These are phyloP conservation scores for Lycophotia porphyrea DNA, from an alignment of 2,888 invertebrate genomes.

Conservation along the genomic window DNA sequence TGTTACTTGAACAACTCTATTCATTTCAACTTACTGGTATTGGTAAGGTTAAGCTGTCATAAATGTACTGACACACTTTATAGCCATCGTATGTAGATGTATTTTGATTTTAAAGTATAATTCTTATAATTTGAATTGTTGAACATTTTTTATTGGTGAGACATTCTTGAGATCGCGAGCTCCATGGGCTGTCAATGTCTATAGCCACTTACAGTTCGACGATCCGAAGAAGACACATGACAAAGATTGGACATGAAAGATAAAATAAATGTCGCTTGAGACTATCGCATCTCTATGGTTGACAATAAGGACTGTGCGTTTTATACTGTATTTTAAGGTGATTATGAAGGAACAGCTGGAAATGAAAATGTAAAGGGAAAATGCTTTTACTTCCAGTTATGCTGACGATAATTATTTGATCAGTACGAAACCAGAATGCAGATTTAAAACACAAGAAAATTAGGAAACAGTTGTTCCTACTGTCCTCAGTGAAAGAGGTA, in stretches of 20 bases:
- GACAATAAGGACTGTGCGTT: not conserved
- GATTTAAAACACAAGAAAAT: too few species aligned
- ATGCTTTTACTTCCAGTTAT: too few species aligned
- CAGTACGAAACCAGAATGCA: too few species aligned
- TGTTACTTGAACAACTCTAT: constrained; percentile 56
- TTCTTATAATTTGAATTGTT: constrained; percentile 53
- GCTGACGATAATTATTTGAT: too few species aligned
- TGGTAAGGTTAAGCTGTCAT: constrained; percentile 49
- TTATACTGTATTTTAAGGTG: not conserved
- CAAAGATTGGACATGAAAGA: not conserved
- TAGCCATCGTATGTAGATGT: constrained; percentile 39
- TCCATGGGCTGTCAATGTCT: not conserved
- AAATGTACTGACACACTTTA: constrained; percentile 58
- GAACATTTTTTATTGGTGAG: constrained; percentile 41
- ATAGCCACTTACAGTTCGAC: too few species aligned
- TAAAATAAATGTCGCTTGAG: not conserved
- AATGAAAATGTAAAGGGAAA: too few species aligned
- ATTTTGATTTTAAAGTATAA: constrained; percentile 58
- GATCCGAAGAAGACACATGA: not conserved
- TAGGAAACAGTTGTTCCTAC: too few species aligned
- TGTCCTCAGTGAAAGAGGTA: too few species aligned
- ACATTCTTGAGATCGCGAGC: constrained; percentile 12
- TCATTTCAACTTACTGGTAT: constrained; percentile 10
- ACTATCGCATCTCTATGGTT: too few species aligned
- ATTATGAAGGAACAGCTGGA: too few species aligned